phyloP scores from a whole-genome alignment of 1,140 invertebrate species.

The Melipona quadrifasciata region DNA sequence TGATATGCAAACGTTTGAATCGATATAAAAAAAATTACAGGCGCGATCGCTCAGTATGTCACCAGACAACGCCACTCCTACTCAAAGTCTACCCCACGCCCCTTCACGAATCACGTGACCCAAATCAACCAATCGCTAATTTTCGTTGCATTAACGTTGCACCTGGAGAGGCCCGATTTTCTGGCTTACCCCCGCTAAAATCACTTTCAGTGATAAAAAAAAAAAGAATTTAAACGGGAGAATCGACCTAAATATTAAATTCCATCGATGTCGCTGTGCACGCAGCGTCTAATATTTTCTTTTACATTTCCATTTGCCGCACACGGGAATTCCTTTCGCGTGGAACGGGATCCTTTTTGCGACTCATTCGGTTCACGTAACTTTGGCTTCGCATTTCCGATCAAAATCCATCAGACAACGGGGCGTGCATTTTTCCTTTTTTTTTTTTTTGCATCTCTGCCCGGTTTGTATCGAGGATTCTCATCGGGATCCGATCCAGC shows the following conservation, averaged over 20 bases:
- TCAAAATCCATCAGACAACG: slow-evolving; percentile 24
- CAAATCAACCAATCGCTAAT: too few species aligned
- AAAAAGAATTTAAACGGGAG: too few species aligned
- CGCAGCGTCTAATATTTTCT: neutral
- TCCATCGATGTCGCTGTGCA: neutral
- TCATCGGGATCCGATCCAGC: neutral
- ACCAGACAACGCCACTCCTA: too few species aligned
- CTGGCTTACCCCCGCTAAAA: too few species aligned
- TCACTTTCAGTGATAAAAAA: too few species aligned
- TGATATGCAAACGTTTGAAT: too few species aligned
- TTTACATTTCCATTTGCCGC: neutral
- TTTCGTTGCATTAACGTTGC: too few species aligned
- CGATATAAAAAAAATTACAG: too few species aligned
- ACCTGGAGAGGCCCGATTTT: too few species aligned
- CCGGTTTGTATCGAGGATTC: neutral
- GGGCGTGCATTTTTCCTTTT: neutral
- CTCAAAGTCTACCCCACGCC: too few species aligned
- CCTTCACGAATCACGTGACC: too few species aligned
- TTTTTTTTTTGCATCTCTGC: neutral
- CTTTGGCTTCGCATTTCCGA: slow-evolving; percentile 10
- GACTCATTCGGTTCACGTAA: slow-evolving; percentile 25
- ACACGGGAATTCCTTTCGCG: slow-evolving; percentile 1
- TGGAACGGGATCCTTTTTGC: neutral
- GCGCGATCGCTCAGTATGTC: too few species aligned
- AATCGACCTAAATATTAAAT: neutral